Base-by-base conservation (phyloP, 2,888 invertebrate species). In the Plebejus argus region DNA sequence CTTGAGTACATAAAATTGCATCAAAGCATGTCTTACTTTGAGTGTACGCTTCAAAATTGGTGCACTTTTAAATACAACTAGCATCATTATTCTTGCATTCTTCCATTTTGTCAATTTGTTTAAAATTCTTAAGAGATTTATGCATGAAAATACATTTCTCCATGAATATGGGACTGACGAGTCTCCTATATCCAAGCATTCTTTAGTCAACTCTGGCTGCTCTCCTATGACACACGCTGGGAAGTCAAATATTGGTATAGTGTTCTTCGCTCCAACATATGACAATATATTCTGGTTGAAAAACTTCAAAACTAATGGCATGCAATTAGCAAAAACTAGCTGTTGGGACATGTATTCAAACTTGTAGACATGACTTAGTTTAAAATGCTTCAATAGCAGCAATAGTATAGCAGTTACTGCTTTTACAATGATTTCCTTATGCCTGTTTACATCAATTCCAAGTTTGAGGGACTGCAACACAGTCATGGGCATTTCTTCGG, bases 41-140 rank as follows among this genome's bases (percentile, higher is more conserved):
- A 99, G 95, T 0, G 99, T 98, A 82, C 99, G 96, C 91, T 99
- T 99, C 78, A 99, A 94, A 85, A 99, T 99, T 1, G 99, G 99
- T 4, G 99, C 99, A 79, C 99, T 99, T 93, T 99, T 99, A 90
- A 99, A 99, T 12, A 99, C 99, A 49, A 99, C 99, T 83, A 99
- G 94, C 99, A 99, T 99, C 98, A 98, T 98, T 80, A 98, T 98
- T 81, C 99, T 96, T n/a, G 99, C 99, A 90, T 99, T 99, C 89
- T 99, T 99, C 98, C 99, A 99, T 91, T 99, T 99, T 70, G 99
- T 99, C 78, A 99, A 95, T 93, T 99, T 99, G 90, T 99, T 99
- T 77, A 99, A 95, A 83, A 99, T 98, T 83, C 99, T 95, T 80
- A 99, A 92, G 76, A 99, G 93, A 94, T 99, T 99, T 79, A 99